These are phyloP conservation scores for Hypsopygia costalis DNA, from an alignment of 2,888 invertebrate genomes.

Conservation along the genomic window DNA sequence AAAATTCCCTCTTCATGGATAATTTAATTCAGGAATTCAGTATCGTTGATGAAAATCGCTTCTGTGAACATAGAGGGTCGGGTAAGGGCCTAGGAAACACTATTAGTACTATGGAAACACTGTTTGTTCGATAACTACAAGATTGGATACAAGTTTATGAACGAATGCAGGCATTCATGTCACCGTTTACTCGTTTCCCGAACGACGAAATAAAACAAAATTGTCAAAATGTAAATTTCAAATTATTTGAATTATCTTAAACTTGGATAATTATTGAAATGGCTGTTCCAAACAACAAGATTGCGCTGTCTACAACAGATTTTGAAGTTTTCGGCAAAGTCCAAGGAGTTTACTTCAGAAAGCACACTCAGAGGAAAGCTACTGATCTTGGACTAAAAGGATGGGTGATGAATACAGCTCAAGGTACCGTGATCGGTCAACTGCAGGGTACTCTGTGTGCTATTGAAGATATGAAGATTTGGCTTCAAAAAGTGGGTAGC, in stretches of 20 bases:
- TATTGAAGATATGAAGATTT: constrained; percentile 81
- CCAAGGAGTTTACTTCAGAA: constrained; percentile 78
- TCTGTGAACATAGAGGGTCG: too few species aligned
- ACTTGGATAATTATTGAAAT: constrained; percentile 19
- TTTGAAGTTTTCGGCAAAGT: constrained; percentile 83
- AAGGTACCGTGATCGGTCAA: constrained; percentile 85
- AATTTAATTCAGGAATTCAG: too few species aligned
- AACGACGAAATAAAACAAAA: constrained; percentile 35
- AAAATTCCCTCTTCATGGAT: too few species aligned
- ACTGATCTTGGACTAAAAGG: constrained; percentile 83
- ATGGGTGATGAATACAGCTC: constrained; percentile 87
- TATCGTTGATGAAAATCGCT: too few species aligned
- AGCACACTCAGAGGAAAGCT: constrained; percentile 84
- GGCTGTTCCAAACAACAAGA: constrained; percentile 35
- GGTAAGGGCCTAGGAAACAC: too few species aligned
- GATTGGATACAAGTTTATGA: too few species aligned
- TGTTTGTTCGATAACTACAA: too few species aligned
- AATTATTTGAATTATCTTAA: too few species aligned
- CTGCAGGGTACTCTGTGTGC: constrained; percentile 81
- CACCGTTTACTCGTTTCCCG: too few species aligned
- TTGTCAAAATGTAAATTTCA: constrained; percentile 15
- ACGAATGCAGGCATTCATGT: too few species aligned
- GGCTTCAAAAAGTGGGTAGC: constrained; percentile 83
- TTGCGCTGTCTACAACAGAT: constrained; percentile 50
- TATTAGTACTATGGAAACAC: too few species aligned